Base-by-base conservation (phyloP, 2,113 vertebrate species). In the Symphodus melops region DNA sequence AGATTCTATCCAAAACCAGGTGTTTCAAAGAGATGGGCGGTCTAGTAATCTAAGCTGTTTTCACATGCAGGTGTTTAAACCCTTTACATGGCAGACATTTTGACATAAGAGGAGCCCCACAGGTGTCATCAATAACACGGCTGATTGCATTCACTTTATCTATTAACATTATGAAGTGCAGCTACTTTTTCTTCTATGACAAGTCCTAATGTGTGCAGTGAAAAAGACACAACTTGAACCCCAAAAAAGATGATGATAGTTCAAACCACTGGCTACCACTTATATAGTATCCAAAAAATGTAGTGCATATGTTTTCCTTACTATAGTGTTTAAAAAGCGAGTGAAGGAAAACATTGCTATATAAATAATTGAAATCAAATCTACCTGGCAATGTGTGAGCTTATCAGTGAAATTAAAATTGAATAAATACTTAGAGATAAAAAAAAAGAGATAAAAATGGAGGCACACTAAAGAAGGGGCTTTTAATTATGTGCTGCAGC, bases 351-450 rank as follows among this genome's bases (percentile, higher is more conserved):
- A 65, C 28, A 42, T 16, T 14, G 21, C 59, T 2, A 21, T 5
- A 48, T 28, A n/a, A 20, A 57, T 56, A 49, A 44, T 21, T n/a
- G 16, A 59, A 36, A 42, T 44, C 20, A 42, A 36, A 13, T 60
- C 33, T 58, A 23, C 9, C 41, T 65, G 9, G 17, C 44, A 21
- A n/a, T 49, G 49, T 49, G 37, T 28, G n/a, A 41, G 46, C 36
- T 25, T 44, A 65, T 49, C 61, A 16, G 21, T 41, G 33, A 72
- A 72, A 75, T 77, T 77, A 76, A 8, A 57, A 75, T 58, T 69
- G 72, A 82, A 62, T 59, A 52, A 71, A 79, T 68, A 53, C 49
- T 52, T 53, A 28, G 33, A 53, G 69, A 61, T 61, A 46, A 69
- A n/a, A n/a, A n/a, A n/a, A n/a, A n/a, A n/a, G n/a, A n/a, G n/a